Evolutionary conservation across 2,797 vertebrate genomes (phyloP).

Genomic region (Sebastes matsubarae): DNA sequence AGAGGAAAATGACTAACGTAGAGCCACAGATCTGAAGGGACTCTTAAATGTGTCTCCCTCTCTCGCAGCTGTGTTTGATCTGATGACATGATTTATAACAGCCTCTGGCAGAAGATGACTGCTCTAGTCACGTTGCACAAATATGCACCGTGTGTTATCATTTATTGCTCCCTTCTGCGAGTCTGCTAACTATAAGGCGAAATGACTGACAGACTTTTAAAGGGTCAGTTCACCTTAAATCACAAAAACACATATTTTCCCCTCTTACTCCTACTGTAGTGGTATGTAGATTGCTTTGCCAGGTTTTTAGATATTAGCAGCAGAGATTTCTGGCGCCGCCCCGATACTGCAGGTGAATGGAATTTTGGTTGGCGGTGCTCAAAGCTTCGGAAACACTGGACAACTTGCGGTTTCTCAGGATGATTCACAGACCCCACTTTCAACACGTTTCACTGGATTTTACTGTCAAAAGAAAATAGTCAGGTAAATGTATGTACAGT

Average conservation of each 20-base stretch:
- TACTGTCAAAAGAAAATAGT: constrained; percentile 11
- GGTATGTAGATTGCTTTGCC: constrained; percentile 30
- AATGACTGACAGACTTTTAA: constrained; percentile 29
- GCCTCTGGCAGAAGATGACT: constrained; percentile 30
- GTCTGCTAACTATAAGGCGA: constrained; percentile 36
- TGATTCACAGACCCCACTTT: constrained; percentile 10
- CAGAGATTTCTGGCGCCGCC: constrained; percentile 6
- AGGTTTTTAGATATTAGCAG: constrained; percentile 21
- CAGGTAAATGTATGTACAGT: background rate
- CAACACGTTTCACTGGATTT: background rate
- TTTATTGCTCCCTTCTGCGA: constrained; percentile 45
- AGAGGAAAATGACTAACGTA: constrained; percentile 19
- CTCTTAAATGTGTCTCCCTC: constrained; percentile 31
- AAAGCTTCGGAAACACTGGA: constrained; percentile 15
- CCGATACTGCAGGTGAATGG: constrained; percentile 14
- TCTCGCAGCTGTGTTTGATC: constrained; percentile 25
- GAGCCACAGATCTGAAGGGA: background rate
- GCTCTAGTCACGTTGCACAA: constrained; percentile 39
- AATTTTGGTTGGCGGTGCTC: constrained; percentile 22
- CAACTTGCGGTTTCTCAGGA: background rate
- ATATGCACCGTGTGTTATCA: constrained; percentile 38
- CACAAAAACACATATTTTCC: constrained; percentile 31
- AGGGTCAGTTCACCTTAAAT: constrained; percentile 20
- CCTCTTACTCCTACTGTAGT: background rate
- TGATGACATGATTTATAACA: constrained; percentile 51